Conservation (phyloP, 2,888 invertebrate species). For the Coelogynopora nodosa region DNA sequence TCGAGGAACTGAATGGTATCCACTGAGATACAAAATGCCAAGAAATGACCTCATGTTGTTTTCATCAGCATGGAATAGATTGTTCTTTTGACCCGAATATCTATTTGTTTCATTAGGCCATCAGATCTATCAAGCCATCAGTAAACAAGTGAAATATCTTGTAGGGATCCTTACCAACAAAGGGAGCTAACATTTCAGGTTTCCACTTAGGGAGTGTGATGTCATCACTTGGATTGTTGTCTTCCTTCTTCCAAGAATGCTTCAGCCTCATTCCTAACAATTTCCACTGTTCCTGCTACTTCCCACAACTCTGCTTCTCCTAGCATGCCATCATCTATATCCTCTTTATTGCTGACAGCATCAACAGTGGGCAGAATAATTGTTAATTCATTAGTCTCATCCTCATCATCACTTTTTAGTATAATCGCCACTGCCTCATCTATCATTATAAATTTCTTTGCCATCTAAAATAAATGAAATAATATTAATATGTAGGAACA, state of each 20-base stretch:
- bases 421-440: too few species aligned
- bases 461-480: too few species aligned
- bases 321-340: too few species aligned
- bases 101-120: background rate
- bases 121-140: background rate
- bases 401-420: too few species aligned
- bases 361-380: too few species aligned
- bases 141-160: background rate
- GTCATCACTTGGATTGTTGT: background rate
- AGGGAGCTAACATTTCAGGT: background rate
- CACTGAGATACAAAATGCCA: background rate
- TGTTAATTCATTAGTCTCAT: too few species aligned
- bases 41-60: background rate
- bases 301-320: too few species aligned
- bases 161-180: background rate
- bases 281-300: too few species aligned
- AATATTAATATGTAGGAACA: too few species aligned
- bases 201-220: background rate
- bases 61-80: background rate
- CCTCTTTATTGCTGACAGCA: too few species aligned
- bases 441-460: too few species aligned
- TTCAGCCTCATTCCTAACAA: too few species aligned
- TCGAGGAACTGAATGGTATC: background rate
- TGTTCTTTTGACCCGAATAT: slow-evolving; percentile 3
- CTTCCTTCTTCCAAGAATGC: background rate